Conservation (phyloP, 2,888 invertebrate genomes). For the Leptarthrus brevirostris region DNA sequence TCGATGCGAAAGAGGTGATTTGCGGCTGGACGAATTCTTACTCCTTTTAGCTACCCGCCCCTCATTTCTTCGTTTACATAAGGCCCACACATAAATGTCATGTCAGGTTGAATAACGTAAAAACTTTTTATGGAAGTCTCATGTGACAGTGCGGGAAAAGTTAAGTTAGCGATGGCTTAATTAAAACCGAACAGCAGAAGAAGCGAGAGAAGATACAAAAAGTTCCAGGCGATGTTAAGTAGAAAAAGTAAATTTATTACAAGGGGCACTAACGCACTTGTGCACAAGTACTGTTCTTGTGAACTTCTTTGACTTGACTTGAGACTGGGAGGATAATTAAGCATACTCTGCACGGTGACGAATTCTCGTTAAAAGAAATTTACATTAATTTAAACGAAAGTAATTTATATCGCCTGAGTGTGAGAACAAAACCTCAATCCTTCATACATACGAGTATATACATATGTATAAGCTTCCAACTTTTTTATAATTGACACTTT, state of each 20-base stretch:
- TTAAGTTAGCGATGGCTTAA: conserved; percentile 4
- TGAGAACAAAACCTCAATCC: no score
- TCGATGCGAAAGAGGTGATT: not conserved
- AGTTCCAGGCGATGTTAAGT: not conserved
- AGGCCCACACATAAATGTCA: not conserved
- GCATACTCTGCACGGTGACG: no score
- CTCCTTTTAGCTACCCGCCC: not conserved
- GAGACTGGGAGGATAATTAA: no score
- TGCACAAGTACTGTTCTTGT: not conserved
- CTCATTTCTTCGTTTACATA: not conserved
- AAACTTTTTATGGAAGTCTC: conserved; percentile 1
- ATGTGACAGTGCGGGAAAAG: not conserved
- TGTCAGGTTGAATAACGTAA: not conserved
- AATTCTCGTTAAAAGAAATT: no score
- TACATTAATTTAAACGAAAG: no score
- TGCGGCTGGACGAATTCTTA: not conserved
- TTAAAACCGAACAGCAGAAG: not conserved
- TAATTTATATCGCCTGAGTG: no score
- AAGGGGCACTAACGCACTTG: not conserved
- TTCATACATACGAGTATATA: no score
- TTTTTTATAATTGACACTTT: no score
- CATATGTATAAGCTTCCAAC: no score
- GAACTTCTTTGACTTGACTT: no score
- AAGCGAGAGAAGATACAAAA: not conserved
- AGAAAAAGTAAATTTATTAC: not conserved